A percentile compares a stretch with the other conserved stretches of the same genome.
Conservation (phyloP, 2,797 vertebrate species). For the Poliocrania exsul region DNA sequence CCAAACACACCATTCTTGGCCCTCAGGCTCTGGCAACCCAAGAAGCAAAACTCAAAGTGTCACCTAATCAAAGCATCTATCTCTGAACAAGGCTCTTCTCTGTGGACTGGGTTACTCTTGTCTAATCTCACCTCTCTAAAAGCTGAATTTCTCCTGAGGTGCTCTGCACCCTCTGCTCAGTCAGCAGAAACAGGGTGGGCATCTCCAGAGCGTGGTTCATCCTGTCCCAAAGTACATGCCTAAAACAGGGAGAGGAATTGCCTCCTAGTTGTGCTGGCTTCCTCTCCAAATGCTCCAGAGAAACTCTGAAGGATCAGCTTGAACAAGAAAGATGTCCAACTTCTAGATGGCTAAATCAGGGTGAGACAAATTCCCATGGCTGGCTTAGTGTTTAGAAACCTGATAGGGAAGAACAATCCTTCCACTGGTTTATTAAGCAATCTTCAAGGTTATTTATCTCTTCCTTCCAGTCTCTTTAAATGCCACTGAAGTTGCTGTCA, state of each 20-base stretch:
- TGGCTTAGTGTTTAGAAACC: neutral
- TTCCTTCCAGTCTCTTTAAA: constrained; percentile 37
- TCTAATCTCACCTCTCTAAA: neutral
- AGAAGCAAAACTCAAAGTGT: neutral
- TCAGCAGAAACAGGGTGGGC: neutral
- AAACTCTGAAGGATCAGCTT: neutral
- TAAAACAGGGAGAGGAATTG: neutral
- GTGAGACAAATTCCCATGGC: neutral
- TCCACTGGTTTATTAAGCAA: neutral
- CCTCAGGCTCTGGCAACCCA: neutral
- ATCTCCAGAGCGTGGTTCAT: neutral
- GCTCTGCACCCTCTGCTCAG: neutral
- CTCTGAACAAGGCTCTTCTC: neutral
- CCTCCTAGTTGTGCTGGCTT: neutral
- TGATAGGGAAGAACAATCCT: neutral
- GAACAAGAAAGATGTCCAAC: neutral
- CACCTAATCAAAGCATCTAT: neutral
- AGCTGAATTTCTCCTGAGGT: neutral
- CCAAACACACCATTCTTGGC: neutral
- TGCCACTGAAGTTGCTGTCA: constrained; percentile 43
- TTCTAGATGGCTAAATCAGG: neutral
- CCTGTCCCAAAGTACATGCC: neutral
- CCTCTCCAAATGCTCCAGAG: neutral
- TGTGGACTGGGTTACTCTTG: neutral
- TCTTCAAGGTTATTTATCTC: constrained; percentile 35